Base-by-base conservation (phyloP, 1,140 invertebrate genomes). In the Drosophila nigromelanica region DNA sequence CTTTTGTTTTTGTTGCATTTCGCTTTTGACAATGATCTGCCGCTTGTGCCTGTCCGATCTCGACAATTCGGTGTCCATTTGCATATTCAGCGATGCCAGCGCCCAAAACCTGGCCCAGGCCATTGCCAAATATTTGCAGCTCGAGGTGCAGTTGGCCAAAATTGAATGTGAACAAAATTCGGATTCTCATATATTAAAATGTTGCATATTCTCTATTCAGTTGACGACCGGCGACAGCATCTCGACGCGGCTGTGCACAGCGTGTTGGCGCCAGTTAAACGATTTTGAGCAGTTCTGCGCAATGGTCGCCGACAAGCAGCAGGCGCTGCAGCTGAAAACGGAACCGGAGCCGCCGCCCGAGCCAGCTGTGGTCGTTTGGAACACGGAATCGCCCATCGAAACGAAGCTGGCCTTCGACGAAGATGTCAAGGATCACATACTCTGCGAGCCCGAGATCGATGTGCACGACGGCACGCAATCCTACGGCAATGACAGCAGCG, bases 401-500 rank as follows among this genome's bases (percentile, higher is more conserved):
- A 54, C 78, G 2, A 81, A 81, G 43, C 60, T 79, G 1, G 45
- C 48, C 4, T 78, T 77, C 11, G 78, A 52, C 10, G 70, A 71
- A 2, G 85, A 89, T 42, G 35, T 89, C 7, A 89, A 89, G 58
- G 85, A 89, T 66, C 74, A 87, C 21, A 83, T 89, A 51, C 33
- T 89, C 0, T 83, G 85, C 30, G 83, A 89, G 15, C 80, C 83
- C 0, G 83, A 89, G n/a, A 89, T 89, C 5, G 83, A 89, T 58
- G 83, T 69, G 33, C 18, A 73, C 14, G 40, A 50, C 12, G n/a
- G n/a, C n/a, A n/a, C n/a, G n/a, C n/a, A n/a, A n/a, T n/a, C n/a
- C n/a, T n/a, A n/a, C n/a, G n/a, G n/a, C n/a, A n/a, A n/a, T n/a
- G n/a, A n/a, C n/a, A n/a, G n/a, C n/a, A n/a, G n/a, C n/a, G 18